Conservation (phyloP, 2,888 invertebrate genomes). For the Agrochola litura region DNA sequence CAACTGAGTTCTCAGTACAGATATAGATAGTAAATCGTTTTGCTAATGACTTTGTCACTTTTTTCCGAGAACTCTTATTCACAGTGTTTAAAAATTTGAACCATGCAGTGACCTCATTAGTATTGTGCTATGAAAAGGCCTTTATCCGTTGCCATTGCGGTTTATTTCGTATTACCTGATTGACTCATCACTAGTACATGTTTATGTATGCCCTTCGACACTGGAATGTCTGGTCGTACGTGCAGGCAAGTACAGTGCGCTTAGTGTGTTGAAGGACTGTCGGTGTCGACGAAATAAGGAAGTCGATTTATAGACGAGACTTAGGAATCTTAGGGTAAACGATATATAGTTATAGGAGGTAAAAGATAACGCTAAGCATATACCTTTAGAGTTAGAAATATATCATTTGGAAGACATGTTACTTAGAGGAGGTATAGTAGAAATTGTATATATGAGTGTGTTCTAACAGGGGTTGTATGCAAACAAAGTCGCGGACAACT, state of each 20-base stretch:
- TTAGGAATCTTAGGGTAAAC: background rate
- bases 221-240: constrained; percentile 41
- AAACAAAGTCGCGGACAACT: background rate
- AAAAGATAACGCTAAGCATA: background rate
- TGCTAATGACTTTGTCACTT: constrained; percentile 44
- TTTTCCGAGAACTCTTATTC: constrained; percentile 52
- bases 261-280: constrained; percentile 9
- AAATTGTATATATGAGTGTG: background rate
- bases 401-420: background rate
- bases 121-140: constrained; percentile 26
- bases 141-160: constrained; percentile 42
- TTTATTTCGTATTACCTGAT: constrained; percentile 40
- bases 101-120: constrained; percentile 45
- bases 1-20: constrained; percentile 2
- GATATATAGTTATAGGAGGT: background rate
- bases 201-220: constrained; percentile 25
- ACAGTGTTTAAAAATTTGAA: constrained; percentile 42
- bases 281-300: background rate
- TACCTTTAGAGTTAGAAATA: background rate
- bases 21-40: constrained; percentile 34
- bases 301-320: background rate
- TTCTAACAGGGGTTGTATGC: background rate
- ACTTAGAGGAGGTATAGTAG: too few species aligned
- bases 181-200: constrained; percentile 46
- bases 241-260: constrained; percentile 16